Evolutionary conservation across 2,113 vertebrate genomes (phyloP), one percentile per base, ranked within the genome.

Genomic region (Grammomys dolichurus): DNA sequence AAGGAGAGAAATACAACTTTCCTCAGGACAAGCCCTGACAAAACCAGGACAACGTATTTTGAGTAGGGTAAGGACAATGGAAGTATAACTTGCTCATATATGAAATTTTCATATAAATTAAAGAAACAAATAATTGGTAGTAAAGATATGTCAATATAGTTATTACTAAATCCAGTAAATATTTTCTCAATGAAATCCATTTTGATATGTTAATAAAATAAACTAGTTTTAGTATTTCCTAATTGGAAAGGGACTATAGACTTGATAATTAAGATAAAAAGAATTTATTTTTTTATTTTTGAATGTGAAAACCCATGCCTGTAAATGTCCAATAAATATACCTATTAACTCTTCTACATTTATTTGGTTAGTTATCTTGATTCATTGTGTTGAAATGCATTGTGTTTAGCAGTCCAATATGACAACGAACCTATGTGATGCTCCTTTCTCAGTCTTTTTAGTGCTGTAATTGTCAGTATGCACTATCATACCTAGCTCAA

Each of bases 191-290:
- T 40, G n/a, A 5, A 40, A 40, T 73, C n/a, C 72, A 73, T 73
- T 43, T 73, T 14, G 5, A 72, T 24, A 73, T 73, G 19, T 43
- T 43, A 73, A 22, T 40, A 40, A 40, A 73, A 22, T 22, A 73
- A 73, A 20, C n/a, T 7, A 88, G 3, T 54, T 7, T 60, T 36
- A 43, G 1, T 85, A 70, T 84, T 81, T 92, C 20, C 87, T 0
- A 77, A 87, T 70, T 84, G 90, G 14, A 0, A 58, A 95, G 17
- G 13, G 28, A 95, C 7, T 70, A 70, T 26, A 82, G 5, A 56
- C 72, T 90, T 94, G n/a, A 40, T 77, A 36, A 82, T 92, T 78
- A 60, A 90, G 78, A 87, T 87, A 65, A 90, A 77, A 87, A 72
- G 40, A 0, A 28, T 95, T 69, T 3, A 0, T 40, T 89, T 24